These are phyloP conservation scores for Odontomyia ornata DNA, from an alignment of 2,888 invertebrate species.

Conservation along the genomic window DNA sequence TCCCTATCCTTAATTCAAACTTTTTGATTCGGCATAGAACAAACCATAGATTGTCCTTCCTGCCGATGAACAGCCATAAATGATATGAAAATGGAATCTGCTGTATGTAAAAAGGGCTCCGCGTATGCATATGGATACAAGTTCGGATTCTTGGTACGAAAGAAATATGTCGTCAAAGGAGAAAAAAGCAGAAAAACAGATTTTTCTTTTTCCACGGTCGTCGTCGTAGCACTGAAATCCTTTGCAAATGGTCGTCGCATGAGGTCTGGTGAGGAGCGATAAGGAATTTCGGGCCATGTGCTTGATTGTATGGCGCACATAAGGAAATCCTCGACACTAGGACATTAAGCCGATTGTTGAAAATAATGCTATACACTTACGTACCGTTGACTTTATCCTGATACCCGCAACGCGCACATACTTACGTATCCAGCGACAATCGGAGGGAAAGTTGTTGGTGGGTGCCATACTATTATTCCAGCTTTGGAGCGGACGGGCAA, in stretches of 20 bases:
- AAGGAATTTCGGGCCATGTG: constrained; percentile 48
- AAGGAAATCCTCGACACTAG: constrained; percentile 56
- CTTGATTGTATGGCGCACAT: constrained; percentile 44
- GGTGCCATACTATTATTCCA: constrained; percentile 25
- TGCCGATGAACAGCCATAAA: no score
- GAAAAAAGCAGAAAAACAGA: constrained; percentile 33
- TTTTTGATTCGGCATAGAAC: no score
- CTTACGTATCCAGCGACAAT: background rate
- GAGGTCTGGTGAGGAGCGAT: constrained; percentile 48
- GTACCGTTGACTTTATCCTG: background rate
- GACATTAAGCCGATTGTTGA: constrained; percentile 63
- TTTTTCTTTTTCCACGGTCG: constrained; percentile 29
- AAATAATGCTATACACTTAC: constrained; percentile 57
- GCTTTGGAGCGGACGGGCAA: constrained; percentile 41
- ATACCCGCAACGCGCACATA: background rate
- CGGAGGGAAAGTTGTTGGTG: background rate
- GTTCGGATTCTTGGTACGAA: constrained; percentile 11
- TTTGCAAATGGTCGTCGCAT: constrained; percentile 35
- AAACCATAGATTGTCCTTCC: no score
- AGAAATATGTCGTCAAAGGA: constrained; percentile 41
- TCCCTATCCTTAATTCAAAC: no score
- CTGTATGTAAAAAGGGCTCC: constrained; percentile 43
- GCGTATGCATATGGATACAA: constrained; percentile 47
- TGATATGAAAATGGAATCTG: constrained; percentile 51
- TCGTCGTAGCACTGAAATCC: background rate